phyloP scores from a whole-genome alignment of 2,888 invertebrate genomes.

The Sepioteuthis lessoniana region DNA sequence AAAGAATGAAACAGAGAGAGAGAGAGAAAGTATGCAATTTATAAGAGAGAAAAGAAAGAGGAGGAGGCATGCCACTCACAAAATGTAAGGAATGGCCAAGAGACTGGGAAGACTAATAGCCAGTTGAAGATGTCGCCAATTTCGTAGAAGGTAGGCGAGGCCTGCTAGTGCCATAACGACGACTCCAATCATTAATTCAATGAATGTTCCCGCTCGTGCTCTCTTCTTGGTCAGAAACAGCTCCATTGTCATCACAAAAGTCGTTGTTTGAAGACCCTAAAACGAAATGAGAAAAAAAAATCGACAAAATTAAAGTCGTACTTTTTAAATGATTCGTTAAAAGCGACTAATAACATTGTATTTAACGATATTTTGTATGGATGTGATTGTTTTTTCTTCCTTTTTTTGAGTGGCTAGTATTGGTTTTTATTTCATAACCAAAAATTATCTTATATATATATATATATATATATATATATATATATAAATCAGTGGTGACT shows the following conservation, averaged over 20 bases:
- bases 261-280: slow-evolving; percentile 77
- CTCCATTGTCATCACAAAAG: slow-evolving; percentile 77
- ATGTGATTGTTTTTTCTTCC: too few species aligned
- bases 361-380: too few species aligned
- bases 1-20: background rate
- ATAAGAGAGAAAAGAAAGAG: background rate
- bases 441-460: too few species aligned
- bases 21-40: background rate
- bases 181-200: slow-evolving; percentile 77
- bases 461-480: too few species aligned
- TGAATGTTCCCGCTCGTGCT: slow-evolving; percentile 76
- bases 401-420: too few species aligned
- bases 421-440: too few species aligned
- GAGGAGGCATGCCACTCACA: slow-evolving; percentile 63
- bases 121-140: slow-evolving; percentile 78
- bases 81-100: slow-evolving; percentile 75
- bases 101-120: slow-evolving; percentile 77
- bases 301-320: background rate
- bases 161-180: slow-evolving; percentile 76
- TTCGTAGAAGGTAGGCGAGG: slow-evolving; percentile 76
- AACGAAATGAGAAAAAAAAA: slow-evolving; percentile 45
- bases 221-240: slow-evolving; percentile 76
- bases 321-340: background rate
- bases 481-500: too few species aligned
- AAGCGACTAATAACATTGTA: too few species aligned